These are phyloP conservation scores for Bombus waltoni DNA, from an alignment of 1,140 invertebrate species.

Conservation along the genomic window DNA sequence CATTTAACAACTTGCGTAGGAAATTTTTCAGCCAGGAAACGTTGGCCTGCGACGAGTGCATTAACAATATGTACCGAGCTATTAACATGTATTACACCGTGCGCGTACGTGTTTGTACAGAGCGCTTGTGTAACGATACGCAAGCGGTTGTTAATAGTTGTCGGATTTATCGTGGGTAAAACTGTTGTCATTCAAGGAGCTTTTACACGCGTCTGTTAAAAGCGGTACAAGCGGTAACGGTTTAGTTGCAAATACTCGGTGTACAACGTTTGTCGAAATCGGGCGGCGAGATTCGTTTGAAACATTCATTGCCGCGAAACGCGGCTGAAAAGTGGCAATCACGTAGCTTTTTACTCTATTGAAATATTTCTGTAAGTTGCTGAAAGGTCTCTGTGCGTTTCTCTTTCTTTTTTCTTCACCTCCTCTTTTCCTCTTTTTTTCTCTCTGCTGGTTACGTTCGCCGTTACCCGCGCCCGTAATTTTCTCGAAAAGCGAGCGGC, in stretches of 20 bases:
- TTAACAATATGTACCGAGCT: no score
- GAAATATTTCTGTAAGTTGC: constrained; percentile 10
- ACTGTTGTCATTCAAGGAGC: neutral
- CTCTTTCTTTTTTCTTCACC: neutral
- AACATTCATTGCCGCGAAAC: neutral
- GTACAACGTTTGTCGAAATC: neutral
- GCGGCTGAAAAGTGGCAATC: neutral
- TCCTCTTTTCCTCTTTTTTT: no score
- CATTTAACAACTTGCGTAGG: neutral
- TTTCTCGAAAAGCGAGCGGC: neutral
- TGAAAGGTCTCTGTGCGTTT: neutral
- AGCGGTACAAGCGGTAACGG: neutral
- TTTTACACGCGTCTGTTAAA: neutral
- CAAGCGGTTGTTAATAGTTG: neutral
- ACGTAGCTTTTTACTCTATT: neutral
- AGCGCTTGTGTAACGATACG: no score
- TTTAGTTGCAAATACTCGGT: neutral
- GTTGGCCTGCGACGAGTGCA: neutral
- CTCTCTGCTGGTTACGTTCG: no score
- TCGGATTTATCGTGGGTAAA: neutral
- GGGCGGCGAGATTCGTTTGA: neutral
- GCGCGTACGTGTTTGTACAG: neutral
- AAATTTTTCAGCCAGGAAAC: neutral
- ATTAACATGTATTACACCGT: neutral
- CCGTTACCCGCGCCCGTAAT: neutral